Base-by-base conservation (phyloP, 2,797 vertebrate species). In the Aulostomus chinensis region DNA sequence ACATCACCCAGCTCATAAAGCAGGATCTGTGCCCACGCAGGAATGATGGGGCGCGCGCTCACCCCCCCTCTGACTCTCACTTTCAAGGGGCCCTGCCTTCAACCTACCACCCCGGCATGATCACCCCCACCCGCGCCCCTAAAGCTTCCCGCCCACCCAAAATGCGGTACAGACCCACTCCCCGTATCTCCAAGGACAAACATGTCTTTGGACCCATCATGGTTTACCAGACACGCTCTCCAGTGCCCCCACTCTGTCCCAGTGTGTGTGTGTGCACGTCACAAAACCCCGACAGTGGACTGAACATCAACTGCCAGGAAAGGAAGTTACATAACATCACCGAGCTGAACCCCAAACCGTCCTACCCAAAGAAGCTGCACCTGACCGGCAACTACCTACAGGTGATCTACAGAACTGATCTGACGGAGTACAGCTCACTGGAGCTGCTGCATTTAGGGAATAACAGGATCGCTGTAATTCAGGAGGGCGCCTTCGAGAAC, bases 151-250 rank as follows among this genome's bases (percentile, higher is more conserved):
- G 96, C 2, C 94, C 95, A 0, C 95, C 97, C 39, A 98, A 96
- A 87, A 95, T 92, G 49, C 92, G 95, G 79, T 94, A 94, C 69
- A 93, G 96, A 16, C 93, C 96, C 21, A 99, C 96, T 0, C 93
- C 95, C 4, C 91, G 95, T 55, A 91, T 96, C 40, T 90, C 93
- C 0, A 95, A 96, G 85, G 96, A 96, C 86, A 93, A 94, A 40
- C 94, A 98, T 29, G 96, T 97, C 45, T 98, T 99, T 3, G 96
- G 97, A 49, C 97, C 96, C 0, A 99, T 99, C 32, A 98, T 99
- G 97, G 97, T 98, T 55, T 98, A 97, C 76, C 97, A 98, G 87
- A 98, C 97, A 0, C 95, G 96, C 50, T 97, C 97, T 29, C 97
- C 97, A 0, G 91, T 96, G 57, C 95, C 96, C 45, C 90, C 96